Base-by-base conservation (phyloP, 2,888 invertebrate species). In the Nesidiocoris tenuis region DNA sequence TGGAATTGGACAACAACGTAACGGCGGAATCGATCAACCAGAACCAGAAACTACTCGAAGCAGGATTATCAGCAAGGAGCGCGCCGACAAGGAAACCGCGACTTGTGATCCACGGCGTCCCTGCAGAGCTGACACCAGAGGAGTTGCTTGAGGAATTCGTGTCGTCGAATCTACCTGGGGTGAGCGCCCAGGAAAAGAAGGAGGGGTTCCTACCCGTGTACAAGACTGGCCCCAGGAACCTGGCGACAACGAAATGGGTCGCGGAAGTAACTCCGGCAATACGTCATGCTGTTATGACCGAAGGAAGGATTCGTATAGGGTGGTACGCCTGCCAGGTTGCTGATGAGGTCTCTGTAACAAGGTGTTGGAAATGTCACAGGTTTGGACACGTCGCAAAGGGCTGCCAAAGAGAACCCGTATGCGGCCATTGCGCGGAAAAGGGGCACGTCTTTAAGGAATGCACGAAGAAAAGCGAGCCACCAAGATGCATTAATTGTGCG, bases 251-350 rank as follows among this genome's bases (percentile, higher is more conserved):
- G 7, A 66, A 39, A 54, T 66, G 66, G 66, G 39, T 39, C 19
- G 54, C 39, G 2, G 18, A 66, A 21, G 54, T 39, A 17, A 17
- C 66, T 1, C 66, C n/a, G 19, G 19, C 2, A 1, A 3, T 66
- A 0, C 1, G 66, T 12, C 0, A 2, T 1, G 19, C 1, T 12
- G 2, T 66, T 0, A 3, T 66, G 1, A 54, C 39, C 54, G 54
- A 17, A 12, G 66, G 66, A 17, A 2, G 66, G 5, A 1, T 66
- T 1, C 1, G 5, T 12, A 19, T 66, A 1, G 66, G 21, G 0
- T 66, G 66, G 66, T 66, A 54, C 12, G 16, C 9, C 66, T 66
- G 66, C 19, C 1, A 54, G 19, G 66, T 66, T 9, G 18, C 19
- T 0, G 66, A 66, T 54, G 18, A 66, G 18, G 18, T 66, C 5